Base-by-base conservation (phyloP, 92 coral and sea anemone species). In the Zoanthus sociatus region DNA sequence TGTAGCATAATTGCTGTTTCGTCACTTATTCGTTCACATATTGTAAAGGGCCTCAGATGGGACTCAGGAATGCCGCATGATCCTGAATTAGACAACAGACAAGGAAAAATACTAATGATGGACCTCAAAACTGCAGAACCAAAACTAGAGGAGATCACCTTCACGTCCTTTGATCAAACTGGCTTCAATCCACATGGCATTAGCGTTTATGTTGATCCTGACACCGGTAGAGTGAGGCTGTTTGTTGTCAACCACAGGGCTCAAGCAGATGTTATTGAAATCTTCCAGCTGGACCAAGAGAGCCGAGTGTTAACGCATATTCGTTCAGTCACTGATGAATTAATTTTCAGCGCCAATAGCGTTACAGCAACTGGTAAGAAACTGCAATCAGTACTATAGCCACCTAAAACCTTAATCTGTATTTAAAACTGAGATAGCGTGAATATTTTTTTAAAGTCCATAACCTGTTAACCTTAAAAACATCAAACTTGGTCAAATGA, bases 101-200 rank as follows among this genome's bases (percentile, higher is more conserved):
- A 78, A 47, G 92, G 92, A 14, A 89, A 84, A 50, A 44, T 89
- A 3, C 78, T 84, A 53, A 56, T 70, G 48, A 84, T 89, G 76
- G 81, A 89, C 70, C 77, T 84, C 70, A 84, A 89, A 12, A 42
- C 47, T 16, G 71, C 92, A 56, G 81, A 84, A 3, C 79, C 66
- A 21, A 58, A 58, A n/a, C 86, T 60, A 6, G 71, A 78, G 71
- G 89, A 86, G 71, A 33, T 84, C 42, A n/a, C 60, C 0, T 45
- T 76, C 13, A 77, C 71, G n/a, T 71, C 76, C 37, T 89, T 89
- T 89, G 86, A 89, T 42, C 83, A 53, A 60, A 77, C 86, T 17
- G 89, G 46, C 78, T 84, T 89, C 70, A 55, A 77, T 33, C 92
- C 92, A 0, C 92, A 89, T 77, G 92, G 92, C 20, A 84, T 89